Evolutionary conservation across 2,797 vertebrate genomes (phyloP).

Genomic region (Vipera latastei): DNA sequence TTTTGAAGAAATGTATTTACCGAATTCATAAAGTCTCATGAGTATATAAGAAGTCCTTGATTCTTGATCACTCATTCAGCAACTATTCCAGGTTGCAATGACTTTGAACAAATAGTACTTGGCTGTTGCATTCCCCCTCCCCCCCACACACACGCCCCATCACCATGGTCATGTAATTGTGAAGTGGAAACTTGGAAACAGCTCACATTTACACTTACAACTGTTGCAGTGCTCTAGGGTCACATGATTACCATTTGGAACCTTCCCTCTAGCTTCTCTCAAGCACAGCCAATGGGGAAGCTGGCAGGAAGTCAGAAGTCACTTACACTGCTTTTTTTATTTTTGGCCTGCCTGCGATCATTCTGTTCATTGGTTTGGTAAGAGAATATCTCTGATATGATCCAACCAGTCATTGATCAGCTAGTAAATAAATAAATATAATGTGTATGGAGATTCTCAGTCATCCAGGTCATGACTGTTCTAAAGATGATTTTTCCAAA

Average conservation of each 20-base stretch:
- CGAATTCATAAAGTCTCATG: not conserved
- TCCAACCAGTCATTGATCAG: no score
- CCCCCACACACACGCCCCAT: no score
- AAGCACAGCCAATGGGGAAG: not conserved
- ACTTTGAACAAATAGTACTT: not conserved
- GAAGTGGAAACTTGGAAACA: not conserved
- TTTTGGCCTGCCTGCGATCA: no score
- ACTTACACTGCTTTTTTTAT: not conserved
- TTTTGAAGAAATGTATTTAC: not conserved
- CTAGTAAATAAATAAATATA: no score
- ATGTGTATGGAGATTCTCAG: no score
- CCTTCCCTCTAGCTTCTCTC: not conserved
- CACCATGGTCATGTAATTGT: not conserved
- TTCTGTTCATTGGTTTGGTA: no score
- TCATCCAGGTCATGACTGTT: no score
- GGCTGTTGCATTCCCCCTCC: not conserved
- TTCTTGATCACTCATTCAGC: not conserved
- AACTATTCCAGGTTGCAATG: not conserved
- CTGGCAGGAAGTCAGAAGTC: not conserved
- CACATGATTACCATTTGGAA: not conserved
- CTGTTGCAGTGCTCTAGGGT: not conserved
- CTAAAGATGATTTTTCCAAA: no score
- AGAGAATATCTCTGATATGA: no score
- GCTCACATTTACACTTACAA: not conserved
- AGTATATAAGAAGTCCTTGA: not conserved